phyloP scores from a whole-genome alignment of 2,113 vertebrate genomes.

The Tragelaphus buxtoni region DNA sequence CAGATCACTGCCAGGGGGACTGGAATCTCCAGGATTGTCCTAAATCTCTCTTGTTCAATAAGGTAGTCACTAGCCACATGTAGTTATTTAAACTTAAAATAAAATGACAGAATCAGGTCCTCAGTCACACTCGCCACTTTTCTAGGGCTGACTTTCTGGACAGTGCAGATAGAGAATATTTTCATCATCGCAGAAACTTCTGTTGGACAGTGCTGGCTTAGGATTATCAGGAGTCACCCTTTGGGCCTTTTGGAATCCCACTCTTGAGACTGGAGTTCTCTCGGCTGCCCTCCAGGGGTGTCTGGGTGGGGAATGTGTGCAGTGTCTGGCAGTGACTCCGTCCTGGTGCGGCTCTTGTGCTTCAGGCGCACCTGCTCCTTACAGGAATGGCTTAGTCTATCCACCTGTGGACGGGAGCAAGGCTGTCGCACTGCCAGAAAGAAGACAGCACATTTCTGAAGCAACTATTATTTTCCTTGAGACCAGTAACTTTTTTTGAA shows the following conservation, averaged over 20 bases:
- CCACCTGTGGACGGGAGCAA: background rate
- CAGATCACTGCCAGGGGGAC: background rate
- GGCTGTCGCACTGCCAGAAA: background rate
- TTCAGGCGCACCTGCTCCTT: background rate
- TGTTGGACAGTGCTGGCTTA: background rate
- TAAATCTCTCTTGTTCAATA: background rate
- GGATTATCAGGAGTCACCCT: background rate
- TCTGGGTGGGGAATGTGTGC: background rate
- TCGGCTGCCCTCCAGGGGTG: background rate
- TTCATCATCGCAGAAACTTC: background rate
- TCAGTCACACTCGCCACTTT: background rate
- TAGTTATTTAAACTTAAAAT: background rate
- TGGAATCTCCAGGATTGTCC: background rate
- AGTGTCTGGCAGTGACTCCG: background rate
- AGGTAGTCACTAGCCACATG: background rate
- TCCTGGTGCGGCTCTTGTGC: background rate
- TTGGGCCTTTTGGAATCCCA: background rate
- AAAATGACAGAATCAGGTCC: background rate
- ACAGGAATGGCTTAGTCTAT: background rate
- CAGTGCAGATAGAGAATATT: background rate
- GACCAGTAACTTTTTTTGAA: background rate
- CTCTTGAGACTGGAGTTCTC: background rate
- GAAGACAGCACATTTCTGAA: background rate
- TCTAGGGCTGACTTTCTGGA: background rate
- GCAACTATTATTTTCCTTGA: background rate